phyloP scores from a whole-genome alignment of 1,140 invertebrate species.

The Psilanteris sp. region DNA sequence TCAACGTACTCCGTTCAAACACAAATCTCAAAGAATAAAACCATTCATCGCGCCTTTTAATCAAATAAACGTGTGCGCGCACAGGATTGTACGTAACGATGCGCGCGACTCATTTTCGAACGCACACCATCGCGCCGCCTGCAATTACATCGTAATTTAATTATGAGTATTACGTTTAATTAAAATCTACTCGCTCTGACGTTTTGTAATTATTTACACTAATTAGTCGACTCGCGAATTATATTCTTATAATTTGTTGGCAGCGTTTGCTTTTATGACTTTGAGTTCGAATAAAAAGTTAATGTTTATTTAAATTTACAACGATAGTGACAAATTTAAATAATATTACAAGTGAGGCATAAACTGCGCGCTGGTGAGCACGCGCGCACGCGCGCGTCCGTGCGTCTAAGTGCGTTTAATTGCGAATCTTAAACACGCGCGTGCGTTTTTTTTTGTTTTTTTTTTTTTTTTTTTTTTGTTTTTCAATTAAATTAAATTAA shows the following conservation, averaged over 20 bases:
- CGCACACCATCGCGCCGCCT: not conserved
- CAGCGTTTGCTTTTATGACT: not conserved
- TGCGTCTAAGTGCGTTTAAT: too few species aligned
- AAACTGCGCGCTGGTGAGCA: too few species aligned
- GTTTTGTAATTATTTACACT: constrained; percentile 11
- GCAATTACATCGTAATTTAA: constrained; percentile 25
- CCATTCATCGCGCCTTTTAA: not conserved
- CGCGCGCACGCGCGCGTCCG: too few species aligned
- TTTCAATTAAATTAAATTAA: too few species aligned
- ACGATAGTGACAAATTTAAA: too few species aligned
- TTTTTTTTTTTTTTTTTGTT: too few species aligned
- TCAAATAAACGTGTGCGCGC: not conserved
- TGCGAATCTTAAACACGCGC: too few species aligned
- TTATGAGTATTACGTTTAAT: constrained; percentile 20
- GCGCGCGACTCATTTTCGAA: not conserved
- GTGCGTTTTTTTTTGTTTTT: too few species aligned
- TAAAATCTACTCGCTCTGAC: constrained; percentile 7
- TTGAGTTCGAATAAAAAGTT: not conserved
- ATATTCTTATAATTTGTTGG: constrained; percentile 3
- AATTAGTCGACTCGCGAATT: constrained; percentile 4
- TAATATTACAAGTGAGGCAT: too few species aligned
- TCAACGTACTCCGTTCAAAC: too few species aligned
- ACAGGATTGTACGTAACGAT: too few species aligned
- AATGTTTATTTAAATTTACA: constrained; percentile 5
- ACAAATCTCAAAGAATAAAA: not conserved